Percentiles rank a stretch among this genome's conserved stretches.
phyloP scores from a whole-genome alignment of 2,797 vertebrate species.

The Coilia nasus region DNA sequence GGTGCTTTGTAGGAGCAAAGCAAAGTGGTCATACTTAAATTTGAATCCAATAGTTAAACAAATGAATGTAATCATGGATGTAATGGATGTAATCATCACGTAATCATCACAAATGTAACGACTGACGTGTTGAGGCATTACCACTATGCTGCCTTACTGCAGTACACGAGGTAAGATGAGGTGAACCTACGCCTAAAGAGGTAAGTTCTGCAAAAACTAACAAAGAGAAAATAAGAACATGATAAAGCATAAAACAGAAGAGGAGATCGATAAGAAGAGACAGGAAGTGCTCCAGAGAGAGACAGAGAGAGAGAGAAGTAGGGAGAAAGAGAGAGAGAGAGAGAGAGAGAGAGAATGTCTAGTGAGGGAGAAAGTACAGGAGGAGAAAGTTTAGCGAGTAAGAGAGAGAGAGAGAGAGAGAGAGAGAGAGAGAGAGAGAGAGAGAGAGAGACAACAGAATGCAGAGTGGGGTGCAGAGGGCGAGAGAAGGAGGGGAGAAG shows the following conservation, averaged over 20 bases:
- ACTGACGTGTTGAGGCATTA: background rate
- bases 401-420: conserved; percentile 27
- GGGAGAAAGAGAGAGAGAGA: conserved; percentile 21
- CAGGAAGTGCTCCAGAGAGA: background rate
- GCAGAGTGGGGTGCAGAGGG: too few species aligned
- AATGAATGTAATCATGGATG: too few species aligned
- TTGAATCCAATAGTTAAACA: background rate
- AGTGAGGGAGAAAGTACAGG: conserved; percentile 13
- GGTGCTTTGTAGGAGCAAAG: background rate
- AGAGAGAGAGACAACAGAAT: background rate
- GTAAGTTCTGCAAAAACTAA: background rate
- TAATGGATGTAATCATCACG: too few species aligned
- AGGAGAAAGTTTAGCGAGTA: background rate
- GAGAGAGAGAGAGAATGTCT: conserved; percentile 19
- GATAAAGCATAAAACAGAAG: background rate
- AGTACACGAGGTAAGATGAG: background rate
- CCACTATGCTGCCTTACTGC: background rate
- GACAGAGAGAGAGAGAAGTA: conserved; percentile 24
- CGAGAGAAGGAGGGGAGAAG: background rate
- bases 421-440: conserved; percentile 18
- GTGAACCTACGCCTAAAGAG: too few species aligned
- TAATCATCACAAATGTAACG: too few species aligned
- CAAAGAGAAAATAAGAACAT: background rate
- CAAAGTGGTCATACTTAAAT: background rate
- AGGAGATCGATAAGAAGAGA: background rate